Conservation (phyloP, 1,140 invertebrate genomes). For the Phthorimaea operculella region DNA sequence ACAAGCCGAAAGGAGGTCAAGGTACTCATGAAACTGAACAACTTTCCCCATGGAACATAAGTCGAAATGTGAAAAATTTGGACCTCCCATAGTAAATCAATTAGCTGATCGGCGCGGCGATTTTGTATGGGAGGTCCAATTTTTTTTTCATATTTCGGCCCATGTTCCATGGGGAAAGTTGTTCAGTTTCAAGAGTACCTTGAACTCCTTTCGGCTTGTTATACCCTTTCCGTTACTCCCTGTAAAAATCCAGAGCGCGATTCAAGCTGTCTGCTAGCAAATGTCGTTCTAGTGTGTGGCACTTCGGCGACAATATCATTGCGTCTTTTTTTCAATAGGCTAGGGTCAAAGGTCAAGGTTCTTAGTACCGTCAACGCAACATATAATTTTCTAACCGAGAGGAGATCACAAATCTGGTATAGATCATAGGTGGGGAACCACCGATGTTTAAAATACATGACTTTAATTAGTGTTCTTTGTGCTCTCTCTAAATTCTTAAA, state of each 20-base stretch:
- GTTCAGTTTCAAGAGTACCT: too few species aligned
- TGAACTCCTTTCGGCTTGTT: too few species aligned
- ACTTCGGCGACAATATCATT: not conserved
- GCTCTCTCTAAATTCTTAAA: not conserved
- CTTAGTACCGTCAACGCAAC: not conserved
- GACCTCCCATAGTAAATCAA: too few species aligned
- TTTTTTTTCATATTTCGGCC: too few species aligned
- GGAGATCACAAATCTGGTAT: not conserved
- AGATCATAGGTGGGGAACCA: not conserved
- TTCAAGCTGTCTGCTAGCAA: not conserved
- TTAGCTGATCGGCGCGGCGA: too few species aligned
- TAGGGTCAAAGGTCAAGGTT: not conserved
- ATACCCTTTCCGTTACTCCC: too few species aligned
- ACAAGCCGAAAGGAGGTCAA: too few species aligned
- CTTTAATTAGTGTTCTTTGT: conserved; percentile 1
- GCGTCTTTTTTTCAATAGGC: not conserved
- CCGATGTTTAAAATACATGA: not conserved
- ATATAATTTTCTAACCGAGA: conserved; percentile 5
- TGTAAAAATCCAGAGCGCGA: not conserved
- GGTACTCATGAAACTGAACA: too few species aligned
- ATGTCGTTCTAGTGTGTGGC: not conserved
- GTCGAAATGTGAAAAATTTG: too few species aligned
- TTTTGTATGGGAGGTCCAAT: too few species aligned
- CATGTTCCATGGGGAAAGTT: too few species aligned
- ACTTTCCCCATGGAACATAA: too few species aligned